Evolutionary conservation across 2,888 invertebrate genomes (phyloP).

Genomic region (Dryocosmus kuriphilus): DNA sequence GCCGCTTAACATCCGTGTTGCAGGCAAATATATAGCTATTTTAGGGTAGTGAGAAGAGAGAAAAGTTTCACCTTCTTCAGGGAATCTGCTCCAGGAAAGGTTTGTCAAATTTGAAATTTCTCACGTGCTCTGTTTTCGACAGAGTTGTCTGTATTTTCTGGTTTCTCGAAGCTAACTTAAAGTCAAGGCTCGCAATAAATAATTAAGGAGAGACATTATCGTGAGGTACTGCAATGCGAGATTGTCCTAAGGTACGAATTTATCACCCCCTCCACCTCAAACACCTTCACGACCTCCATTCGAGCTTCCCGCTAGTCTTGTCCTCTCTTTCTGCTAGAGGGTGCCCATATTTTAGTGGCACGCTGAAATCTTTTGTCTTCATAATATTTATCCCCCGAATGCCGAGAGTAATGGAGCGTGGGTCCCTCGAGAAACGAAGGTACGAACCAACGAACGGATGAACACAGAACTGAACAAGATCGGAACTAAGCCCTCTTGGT

Average conservation of each 20-base stretch:
- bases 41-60: no score
- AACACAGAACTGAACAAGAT: conserved; percentile 63
- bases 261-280: conserved; percentile 57
- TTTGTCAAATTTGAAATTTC: not conserved
- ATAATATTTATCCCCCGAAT: conserved; percentile 71
- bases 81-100: not conserved
- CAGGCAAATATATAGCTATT: no score
- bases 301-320: conserved; percentile 3
- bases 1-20: no score
- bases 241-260: conserved; percentile 62
- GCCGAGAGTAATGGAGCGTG: conserved; percentile 68
- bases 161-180: conserved; percentile 14
- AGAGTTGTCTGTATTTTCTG: conserved; percentile 14
- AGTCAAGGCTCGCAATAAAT: conserved; percentile 56
- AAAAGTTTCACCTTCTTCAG: not conserved
- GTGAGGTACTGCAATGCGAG: conserved; percentile 59
- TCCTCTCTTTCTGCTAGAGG: conserved; percentile 46
- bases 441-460: conserved; percentile 52
- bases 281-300: conserved; percentile 26
- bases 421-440: conserved; percentile 57
- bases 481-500: conserved; percentile 58
- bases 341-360: conserved; percentile 65
- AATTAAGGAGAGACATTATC: conserved; percentile 67
- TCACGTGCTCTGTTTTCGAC: conserved; percentile 1
- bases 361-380: conserved; percentile 73